Percentiles rank a stretch among this genome's conserved stretches.
Evolutionary conservation across 1,140 invertebrate genomes (phyloP).

Genomic region (Drosophila grimshawi): DNA sequence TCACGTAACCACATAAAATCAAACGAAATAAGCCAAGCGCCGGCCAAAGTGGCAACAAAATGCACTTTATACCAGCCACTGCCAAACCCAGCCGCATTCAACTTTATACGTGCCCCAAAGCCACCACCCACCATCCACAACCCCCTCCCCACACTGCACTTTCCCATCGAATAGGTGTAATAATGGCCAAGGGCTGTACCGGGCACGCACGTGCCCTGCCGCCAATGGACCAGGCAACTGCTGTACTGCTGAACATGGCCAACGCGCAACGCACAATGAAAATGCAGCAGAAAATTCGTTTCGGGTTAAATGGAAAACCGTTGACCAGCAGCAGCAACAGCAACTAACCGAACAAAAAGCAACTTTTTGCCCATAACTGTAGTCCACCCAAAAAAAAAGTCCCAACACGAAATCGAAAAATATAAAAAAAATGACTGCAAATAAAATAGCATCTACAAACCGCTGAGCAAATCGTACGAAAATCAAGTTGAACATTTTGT

Average conservation of each 20-base stretch:
- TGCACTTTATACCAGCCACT: conserved; percentile 63
- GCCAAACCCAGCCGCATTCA: conserved; percentile 30
- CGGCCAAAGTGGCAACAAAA: conserved; percentile 78
- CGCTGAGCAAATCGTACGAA: conserved; percentile 66
- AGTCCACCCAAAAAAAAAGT: background rate
- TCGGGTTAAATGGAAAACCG: conserved; percentile 23
- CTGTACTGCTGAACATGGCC: conserved; percentile 35
- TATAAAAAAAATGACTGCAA: background rate
- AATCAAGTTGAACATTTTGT: conserved; percentile 76
- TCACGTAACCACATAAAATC: conserved; percentile 82
- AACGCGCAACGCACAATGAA: conserved; percentile 46
- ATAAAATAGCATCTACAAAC: conserved; percentile 26
- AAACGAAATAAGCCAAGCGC: conserved; percentile 80
- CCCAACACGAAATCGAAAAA: conserved; percentile 29
- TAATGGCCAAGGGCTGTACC: conserved; percentile 73
- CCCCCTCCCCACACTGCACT: background rate
- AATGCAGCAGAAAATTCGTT: conserved; percentile 43
- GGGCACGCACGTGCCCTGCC: conserved; percentile 61
- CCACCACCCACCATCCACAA: background rate
- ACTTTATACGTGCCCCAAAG: conserved; percentile 53
- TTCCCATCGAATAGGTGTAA: conserved; percentile 63
- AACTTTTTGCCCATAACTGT: conserved; percentile 71
- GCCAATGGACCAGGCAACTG: conserved; percentile 50
- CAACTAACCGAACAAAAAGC: conserved; percentile 41
- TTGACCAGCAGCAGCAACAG: conserved; percentile 14